Percentiles rank a stretch among this genome's conserved stretches.
Evolutionary conservation across 2,113 vertebrate species (phyloP).

Genomic region (Chionomys nivalis): DNA sequence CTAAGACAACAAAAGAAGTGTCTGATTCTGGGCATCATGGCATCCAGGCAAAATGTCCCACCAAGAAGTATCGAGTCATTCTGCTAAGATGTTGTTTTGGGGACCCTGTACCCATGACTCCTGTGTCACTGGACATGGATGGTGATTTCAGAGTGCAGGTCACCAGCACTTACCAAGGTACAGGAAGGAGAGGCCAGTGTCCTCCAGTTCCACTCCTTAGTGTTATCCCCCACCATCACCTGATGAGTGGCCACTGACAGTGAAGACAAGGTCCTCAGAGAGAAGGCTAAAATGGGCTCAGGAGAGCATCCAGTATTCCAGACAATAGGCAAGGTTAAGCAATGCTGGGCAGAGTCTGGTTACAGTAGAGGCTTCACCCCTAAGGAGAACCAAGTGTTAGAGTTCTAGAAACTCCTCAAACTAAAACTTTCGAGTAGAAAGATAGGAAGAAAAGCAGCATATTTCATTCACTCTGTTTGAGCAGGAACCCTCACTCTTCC

Average conservation of each 20-base stretch:
- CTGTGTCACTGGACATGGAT: not conserved
- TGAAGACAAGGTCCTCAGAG: not conserved
- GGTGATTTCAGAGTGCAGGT: not conserved
- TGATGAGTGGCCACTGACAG: too few relatives aligned
- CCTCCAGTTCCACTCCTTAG: not conserved
- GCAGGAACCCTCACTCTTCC: conserved; percentile 90
- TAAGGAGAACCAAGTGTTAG: not conserved
- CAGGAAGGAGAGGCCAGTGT: not conserved
- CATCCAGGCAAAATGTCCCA: not conserved
- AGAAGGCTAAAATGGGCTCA: not conserved
- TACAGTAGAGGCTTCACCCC: not conserved
- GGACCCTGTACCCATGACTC: not conserved
- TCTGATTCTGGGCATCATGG: conserved; percentile 60
- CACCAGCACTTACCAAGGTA: not conserved
- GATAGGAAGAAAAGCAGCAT: not conserved
- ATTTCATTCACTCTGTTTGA: conserved; percentile 93
- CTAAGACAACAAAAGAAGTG: conserved; percentile 78
- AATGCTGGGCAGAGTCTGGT: not conserved
- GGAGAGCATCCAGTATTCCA: not conserved
- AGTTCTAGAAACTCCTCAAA: conserved; percentile 76
- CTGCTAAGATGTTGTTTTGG: not conserved
- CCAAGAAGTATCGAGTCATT: not conserved
- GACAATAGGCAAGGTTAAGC: not conserved
- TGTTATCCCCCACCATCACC: not conserved
- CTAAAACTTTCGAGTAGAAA: conserved; percentile 93